phyloP scores from a whole-genome alignment of 2,113 vertebrate genomes.

The Podarcis cretensis region DNA sequence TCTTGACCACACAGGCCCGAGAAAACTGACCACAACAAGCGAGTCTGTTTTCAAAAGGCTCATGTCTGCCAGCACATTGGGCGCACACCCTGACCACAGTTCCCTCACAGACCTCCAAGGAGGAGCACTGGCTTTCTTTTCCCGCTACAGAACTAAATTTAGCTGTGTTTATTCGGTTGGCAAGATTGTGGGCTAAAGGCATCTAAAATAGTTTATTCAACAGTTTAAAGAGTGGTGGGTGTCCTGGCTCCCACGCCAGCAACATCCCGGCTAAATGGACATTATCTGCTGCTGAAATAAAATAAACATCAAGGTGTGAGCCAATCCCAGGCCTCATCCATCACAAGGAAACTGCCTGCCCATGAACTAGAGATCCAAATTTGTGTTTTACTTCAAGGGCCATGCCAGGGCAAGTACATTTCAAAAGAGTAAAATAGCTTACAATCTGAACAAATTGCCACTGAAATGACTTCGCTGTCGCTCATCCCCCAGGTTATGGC shows the following conservation, averaged over 20 bases:
- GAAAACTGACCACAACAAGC: background rate
- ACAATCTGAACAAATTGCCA: too few species aligned
- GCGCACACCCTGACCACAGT: too few species aligned
- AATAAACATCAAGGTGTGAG: background rate
- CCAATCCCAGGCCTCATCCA: background rate
- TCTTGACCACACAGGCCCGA: background rate
- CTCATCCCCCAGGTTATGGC: too few species aligned
- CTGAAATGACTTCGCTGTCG: too few species aligned
- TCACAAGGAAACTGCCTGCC: background rate
- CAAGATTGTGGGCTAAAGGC: constrained; percentile 19
- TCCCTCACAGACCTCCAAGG: background rate
- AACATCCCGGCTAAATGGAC: background rate
- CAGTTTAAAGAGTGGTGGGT: background rate
- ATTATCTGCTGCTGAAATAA: background rate
- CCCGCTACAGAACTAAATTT: constrained; percentile 40
- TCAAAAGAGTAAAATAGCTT: too few species aligned
- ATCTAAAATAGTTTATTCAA: constrained; percentile 52
- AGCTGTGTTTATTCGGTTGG: constrained; percentile 20
- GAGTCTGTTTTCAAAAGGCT: too few species aligned
- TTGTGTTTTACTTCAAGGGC: background rate
- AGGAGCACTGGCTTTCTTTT: background rate
- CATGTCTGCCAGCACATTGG: too few species aligned
- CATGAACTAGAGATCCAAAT: background rate
- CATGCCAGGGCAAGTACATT: too few species aligned
- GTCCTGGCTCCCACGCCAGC: background rate